phyloP scores from a whole-genome alignment of 2,113 vertebrate species.

The Colossoma macropomum region DNA sequence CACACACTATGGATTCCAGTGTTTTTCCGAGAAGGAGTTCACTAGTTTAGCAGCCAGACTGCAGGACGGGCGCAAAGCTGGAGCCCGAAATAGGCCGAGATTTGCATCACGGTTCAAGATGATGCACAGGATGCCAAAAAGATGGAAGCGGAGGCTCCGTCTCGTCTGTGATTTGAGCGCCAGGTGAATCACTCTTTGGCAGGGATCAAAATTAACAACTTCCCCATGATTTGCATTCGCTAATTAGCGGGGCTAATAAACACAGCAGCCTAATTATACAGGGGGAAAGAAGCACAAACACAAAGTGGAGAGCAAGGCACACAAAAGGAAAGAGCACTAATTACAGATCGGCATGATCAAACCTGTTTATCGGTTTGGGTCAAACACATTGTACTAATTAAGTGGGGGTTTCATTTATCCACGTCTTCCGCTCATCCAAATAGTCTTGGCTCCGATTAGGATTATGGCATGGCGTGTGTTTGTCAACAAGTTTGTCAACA shows the following conservation, averaged over 20 bases:
- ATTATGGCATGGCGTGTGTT: background rate
- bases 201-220: slow-evolving; percentile 53
- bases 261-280: slow-evolving; percentile 60
- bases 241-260: slow-evolving; percentile 63
- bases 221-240: slow-evolving; percentile 57
- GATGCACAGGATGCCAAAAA: slow-evolving; percentile 18
- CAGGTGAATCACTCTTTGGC: slow-evolving; percentile 55
- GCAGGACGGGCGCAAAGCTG: background rate
- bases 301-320: slow-evolving; percentile 24
- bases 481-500: slow-evolving; percentile 1
- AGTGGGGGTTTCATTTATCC: slow-evolving; percentile 44
- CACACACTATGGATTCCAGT: background rate
- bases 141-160: slow-evolving; percentile 7
- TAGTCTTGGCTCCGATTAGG: slow-evolving; percentile 21
- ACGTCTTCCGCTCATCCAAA: slow-evolving; percentile 22
- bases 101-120: slow-evolving; percentile 32
- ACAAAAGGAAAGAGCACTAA: slow-evolving; percentile 55
- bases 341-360: slow-evolving; percentile 59
- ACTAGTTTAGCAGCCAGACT: background rate
- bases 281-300: slow-evolving; percentile 54
- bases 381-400: slow-evolving; percentile 55
- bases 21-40: background rate
- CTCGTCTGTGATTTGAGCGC: slow-evolving; percentile 24
- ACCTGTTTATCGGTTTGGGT: slow-evolving; percentile 53
- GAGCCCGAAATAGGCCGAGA: background rate